Evolutionary conservation across 1,140 invertebrate genomes (phyloP).

Genomic region (Trigoniulus corallinus): DNA sequence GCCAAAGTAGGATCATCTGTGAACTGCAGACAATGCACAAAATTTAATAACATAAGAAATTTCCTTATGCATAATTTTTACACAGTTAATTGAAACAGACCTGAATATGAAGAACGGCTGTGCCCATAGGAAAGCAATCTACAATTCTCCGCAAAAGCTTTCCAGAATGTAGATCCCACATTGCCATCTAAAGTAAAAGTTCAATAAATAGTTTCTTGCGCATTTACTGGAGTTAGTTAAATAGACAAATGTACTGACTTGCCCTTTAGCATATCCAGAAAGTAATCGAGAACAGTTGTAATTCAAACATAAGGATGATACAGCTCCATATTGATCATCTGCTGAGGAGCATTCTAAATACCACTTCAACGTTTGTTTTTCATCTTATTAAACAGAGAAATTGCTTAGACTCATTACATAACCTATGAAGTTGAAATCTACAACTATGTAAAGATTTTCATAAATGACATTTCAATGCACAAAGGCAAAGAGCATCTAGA

Average conservation of each 20-base stretch:
- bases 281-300: conserved; percentile 66
- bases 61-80: conserved; percentile 1
- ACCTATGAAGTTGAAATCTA: no score
- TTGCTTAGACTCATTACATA: no score
- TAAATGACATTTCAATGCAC: conserved; percentile 4
- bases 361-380: conserved; percentile 50
- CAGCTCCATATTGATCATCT: conserved; percentile 41
- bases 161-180: conserved; percentile 33
- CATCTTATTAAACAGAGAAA: conserved; percentile 23
- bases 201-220: neutral
- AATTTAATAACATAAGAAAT: conserved; percentile 10
- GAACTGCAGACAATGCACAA: conserved; percentile 40
- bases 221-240: neutral
- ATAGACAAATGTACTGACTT: conserved; percentile 19
- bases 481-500: no score
- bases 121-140: conserved; percentile 70
- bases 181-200: conserved; percentile 24
- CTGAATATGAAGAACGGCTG: conserved; percentile 69
- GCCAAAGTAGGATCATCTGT: conserved; percentile 57
- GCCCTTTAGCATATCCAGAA: conserved; percentile 70
- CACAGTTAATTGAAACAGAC: conserved; percentile 22
- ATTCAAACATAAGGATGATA: conserved; percentile 72
- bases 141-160: conserved; percentile 56
- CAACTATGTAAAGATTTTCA: conserved; percentile 1
- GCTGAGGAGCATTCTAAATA: conserved; percentile 41